A percentile compares a stretch with the other conserved stretches of the same genome.
Conservation (phyloP, 2,113 vertebrate species). For the Neolamprologus sp. region DNA sequence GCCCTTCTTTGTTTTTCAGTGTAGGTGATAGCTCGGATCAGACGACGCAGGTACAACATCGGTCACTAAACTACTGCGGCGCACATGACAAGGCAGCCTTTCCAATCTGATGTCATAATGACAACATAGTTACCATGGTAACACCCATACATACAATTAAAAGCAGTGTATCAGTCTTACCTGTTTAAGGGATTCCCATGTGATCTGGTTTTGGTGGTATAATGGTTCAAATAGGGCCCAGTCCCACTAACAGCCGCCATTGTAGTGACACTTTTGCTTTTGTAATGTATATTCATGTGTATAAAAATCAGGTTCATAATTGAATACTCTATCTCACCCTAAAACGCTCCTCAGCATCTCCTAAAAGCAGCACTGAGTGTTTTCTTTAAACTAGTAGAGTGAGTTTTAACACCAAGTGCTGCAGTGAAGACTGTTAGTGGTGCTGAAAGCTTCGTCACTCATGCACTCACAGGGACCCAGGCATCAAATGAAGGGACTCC, state of each 20-base stretch:
- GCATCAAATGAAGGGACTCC: not conserved
- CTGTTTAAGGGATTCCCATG: accelerated
- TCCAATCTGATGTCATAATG: not conserved
- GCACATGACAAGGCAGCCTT: not conserved
- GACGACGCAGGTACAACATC: not conserved
- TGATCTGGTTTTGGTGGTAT: not conserved
- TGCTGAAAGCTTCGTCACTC: not conserved
- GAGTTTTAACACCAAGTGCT: not conserved
- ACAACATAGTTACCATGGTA: not conserved
- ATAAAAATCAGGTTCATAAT: not conserved
- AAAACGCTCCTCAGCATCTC: not conserved
- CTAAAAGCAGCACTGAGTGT: not conserved
- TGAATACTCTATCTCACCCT: not conserved
- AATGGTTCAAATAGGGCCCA: accelerated
- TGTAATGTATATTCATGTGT: not conserved
- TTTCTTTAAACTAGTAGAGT: not conserved
- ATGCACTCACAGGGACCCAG: not conserved
- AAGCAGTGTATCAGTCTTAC: not conserved
- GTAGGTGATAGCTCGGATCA: not conserved
- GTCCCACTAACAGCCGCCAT: not conserved
- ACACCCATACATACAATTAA: not conserved
- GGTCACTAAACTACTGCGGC: not conserved
- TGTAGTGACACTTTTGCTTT: not conserved
- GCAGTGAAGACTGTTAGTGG: not conserved
- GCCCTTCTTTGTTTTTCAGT: not conserved